Base-by-base conservation (phyloP, 2,113 vertebrate species). In the Corvus moneduloides region DNA sequence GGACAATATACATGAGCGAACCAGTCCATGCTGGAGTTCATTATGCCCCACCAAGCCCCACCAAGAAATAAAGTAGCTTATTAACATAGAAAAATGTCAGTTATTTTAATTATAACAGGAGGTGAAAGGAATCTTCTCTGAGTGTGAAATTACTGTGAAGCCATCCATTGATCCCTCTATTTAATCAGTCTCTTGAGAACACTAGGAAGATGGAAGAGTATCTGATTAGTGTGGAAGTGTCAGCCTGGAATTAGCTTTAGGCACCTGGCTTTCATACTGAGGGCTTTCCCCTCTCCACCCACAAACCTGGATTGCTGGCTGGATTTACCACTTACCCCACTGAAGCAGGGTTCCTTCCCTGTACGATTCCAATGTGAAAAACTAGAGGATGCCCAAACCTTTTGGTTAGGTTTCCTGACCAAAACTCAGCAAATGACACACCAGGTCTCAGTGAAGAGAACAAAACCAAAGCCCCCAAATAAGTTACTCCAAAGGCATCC, bases 71-170 rank as follows among this genome's bases (percentile, higher is more conserved):
- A 95, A 96, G 64, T 23, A 93, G 68, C 85, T 93, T 84, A 93
- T 93, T 97, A 96, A 88, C 78, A 88, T 69, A 73, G 87, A 94
- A 84, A 94, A 94, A 90, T 89, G 80, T 75, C 94, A 96, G 84
- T 86, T 96, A 62, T 86, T 96, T 93, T 88, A 86, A 94, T 96
- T 85, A 58, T 86, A 82, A 83, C 6, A 7, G 84, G 75, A 87
- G 59, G 68, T 20, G 14, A 90, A 89, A 90, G 78, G 68, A 96
- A 89, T 90, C 77, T 48, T 81, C 74, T 73, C 80, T 54, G 71
- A 79, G 90, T 89, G 83, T 93, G 94, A 96, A 95, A 92, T 88
- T 74, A 85, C 89, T 81, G 81, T 48, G 74, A 80, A 96, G 73
- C 75, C 52, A 41, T 89, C 63, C 75, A 91, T 91, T 93, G 95